phyloP scores from a whole-genome alignment of 2,888 invertebrate species.

The Machimus atricapillus region DNA sequence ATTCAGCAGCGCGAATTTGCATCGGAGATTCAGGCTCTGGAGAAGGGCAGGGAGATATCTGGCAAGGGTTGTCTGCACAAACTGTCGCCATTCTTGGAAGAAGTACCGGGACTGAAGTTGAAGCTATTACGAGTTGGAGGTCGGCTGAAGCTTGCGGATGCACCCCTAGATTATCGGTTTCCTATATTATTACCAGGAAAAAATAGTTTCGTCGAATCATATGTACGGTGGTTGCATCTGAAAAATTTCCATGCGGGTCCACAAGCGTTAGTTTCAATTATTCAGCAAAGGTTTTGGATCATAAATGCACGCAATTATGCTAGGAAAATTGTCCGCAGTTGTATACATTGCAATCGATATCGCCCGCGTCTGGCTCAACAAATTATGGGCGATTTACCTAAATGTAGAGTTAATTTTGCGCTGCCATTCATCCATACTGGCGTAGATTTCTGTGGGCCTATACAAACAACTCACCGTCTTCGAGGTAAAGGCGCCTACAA shows the following conservation, averaged over 20 bases:
- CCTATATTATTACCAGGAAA: too few relatives aligned
- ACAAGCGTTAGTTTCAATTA: not conserved
- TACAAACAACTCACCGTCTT: not conserved
- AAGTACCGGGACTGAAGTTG: too few relatives aligned
- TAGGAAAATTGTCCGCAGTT: not conserved
- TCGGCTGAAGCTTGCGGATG: too few relatives aligned
- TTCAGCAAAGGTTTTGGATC: conserved; percentile 22
- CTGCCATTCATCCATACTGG: not conserved
- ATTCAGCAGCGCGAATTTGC: too few relatives aligned
- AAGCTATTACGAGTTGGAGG: conserved; percentile 30
- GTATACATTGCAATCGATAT: not conserved
- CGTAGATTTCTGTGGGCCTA: not conserved
- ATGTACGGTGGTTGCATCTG: too few relatives aligned
- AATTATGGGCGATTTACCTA: conserved; percentile 11
- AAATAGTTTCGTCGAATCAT: too few relatives aligned
- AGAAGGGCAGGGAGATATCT: too few relatives aligned
- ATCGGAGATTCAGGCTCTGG: too few relatives aligned
- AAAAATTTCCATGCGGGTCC: not conserved
- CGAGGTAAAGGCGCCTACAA: conserved; percentile 26
- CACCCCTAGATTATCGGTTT: too few relatives aligned
- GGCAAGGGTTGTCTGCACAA: too few relatives aligned
- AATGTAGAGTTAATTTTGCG: not conserved
- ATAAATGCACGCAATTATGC: not conserved
- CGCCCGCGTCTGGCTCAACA: not conserved
- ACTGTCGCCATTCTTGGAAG: too few relatives aligned